A percentile compares a stretch with the other conserved stretches of the same genome.
Evolutionary conservation across 2,113 vertebrate genomes (phyloP).

Genomic region (Eretmodus cyanostictus): DNA sequence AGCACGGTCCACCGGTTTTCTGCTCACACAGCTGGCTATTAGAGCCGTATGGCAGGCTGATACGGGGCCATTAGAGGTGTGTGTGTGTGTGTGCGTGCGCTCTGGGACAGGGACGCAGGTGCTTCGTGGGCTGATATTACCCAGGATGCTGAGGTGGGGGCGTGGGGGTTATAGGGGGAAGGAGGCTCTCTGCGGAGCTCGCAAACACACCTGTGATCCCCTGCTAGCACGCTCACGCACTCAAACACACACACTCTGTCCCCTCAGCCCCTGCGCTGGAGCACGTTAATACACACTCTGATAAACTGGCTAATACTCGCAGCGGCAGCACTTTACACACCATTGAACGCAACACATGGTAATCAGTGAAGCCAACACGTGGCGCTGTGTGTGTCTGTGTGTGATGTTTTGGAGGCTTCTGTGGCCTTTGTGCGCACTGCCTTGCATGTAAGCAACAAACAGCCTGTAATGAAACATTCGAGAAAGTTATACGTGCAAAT

Average conservation of each 20-base stretch:
- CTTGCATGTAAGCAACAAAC: not conserved
- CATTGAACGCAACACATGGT: slow-evolving; percentile 23
- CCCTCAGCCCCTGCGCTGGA: not conserved
- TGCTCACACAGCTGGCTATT: slow-evolving; percentile 64
- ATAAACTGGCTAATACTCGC: slow-evolving; percentile 61
- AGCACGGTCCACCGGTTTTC: slow-evolving; percentile 12
- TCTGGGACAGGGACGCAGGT: slow-evolving; percentile 49
- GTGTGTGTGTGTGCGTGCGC: not conserved
- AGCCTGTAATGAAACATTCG: accelerated
- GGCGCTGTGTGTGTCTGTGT: not conserved
- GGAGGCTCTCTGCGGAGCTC: slow-evolving; percentile 50
- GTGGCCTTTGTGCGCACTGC: not conserved
- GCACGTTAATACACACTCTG: slow-evolving; percentile 61
- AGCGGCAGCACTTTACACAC: slow-evolving; percentile 40
- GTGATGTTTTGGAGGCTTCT: not conserved
- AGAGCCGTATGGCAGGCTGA: slow-evolving; percentile 40
- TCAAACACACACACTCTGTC: not conserved
- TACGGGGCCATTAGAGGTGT: slow-evolving; percentile 42
- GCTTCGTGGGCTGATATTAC: slow-evolving; percentile 58
- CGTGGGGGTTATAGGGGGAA: slow-evolving; percentile 2
- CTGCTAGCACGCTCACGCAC: slow-evolving; percentile 8
- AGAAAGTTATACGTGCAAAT: not conserved
- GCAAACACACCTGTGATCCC: slow-evolving; percentile 64
- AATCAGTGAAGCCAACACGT: slow-evolving; percentile 10
- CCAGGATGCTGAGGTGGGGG: slow-evolving; percentile 54